Evolutionary conservation across 53 echinoderm and acorn worm genomes (phyloP), one percentile per base, ranked within the genome.

Genomic region (Apostichopus leukothele): DNA sequence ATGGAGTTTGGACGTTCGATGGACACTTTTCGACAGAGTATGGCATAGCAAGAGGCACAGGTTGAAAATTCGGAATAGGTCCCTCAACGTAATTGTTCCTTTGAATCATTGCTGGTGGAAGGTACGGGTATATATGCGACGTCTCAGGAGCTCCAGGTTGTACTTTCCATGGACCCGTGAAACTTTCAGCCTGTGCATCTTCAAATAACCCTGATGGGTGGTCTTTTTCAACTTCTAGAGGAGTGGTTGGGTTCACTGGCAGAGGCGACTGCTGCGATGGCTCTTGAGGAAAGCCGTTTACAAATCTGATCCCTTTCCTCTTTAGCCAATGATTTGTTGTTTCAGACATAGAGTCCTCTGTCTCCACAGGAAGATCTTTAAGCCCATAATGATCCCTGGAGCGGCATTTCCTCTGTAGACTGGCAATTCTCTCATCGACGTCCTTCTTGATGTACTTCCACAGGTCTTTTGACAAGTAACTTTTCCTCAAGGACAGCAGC

Each of bases 351-450:
- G 13, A 71, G 71, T 71, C 71, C 20, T 3, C 27, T 0, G 0
- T 51, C 26, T 76, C 77, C 50, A 14, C 50, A 39, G 52, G 10
- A 39, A 76, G 25, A 22, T 13, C 16, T 10, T 39, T 52, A 1
- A 1, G 1, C 3, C 12, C 11, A 39, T 39, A 39, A 39, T 39
- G 39, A 26, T 76, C 18, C 13, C 77, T 76, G 77, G 85, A 23
- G n/a, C 85, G 26, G 57, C 85, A 85, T 67, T 85, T 85, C 66
- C 67, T 85, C 50, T 85, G 85, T 23, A 85, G 66, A 85, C 63
- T 85, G 50, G 27, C 67, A 63, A 85, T 85, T 50, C 85, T 63
- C 5, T 85, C 85, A 67, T 85, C 85, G 5, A 85, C 85, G 18
- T 85, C 85, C 0, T 60, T 67, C 60, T 85, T 85, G 4, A 85